These are phyloP conservation scores for Rissa tridactyla DNA, from an alignment of 2,113 vertebrate genomes.

Conservation along the genomic window DNA sequence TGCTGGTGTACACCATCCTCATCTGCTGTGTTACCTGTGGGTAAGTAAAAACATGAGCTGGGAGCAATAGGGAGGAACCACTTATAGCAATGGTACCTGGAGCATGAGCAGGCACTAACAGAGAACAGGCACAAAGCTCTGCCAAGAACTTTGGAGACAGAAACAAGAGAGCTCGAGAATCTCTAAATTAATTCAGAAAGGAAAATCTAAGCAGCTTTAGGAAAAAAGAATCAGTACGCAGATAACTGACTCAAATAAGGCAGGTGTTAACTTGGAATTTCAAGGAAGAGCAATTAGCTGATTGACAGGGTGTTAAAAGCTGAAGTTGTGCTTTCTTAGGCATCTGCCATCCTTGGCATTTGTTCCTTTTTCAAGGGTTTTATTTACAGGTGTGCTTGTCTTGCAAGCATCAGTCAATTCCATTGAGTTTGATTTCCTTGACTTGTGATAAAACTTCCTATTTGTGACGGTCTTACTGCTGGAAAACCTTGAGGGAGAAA, in stretches of 20 bases:
- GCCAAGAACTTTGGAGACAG: not conserved
- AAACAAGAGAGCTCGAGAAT: not conserved
- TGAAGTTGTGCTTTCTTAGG: not conserved
- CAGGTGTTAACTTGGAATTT: not conserved
- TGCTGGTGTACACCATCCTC: not conserved
- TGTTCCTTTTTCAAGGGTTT: not conserved
- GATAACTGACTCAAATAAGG: not conserved
- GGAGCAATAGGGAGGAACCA: not conserved
- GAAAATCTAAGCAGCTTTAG: not conserved
- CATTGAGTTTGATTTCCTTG: not conserved
- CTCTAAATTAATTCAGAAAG: not conserved
- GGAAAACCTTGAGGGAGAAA: not conserved
- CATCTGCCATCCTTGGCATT: not conserved
- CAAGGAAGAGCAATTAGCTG: not conserved
- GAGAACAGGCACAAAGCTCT: not conserved
- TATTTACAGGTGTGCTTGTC: not conserved
- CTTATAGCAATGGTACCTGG: rapidly evolving
- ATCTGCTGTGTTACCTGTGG: not conserved
- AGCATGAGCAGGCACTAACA: not conserved
- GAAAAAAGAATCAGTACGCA: not conserved
- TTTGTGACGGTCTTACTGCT: not conserved
- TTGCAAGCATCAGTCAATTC: not conserved
- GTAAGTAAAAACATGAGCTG: not conserved
- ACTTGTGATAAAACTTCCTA: not conserved
- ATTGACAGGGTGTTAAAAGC: not conserved